Evolutionary conservation across 2,888 invertebrate genomes (phyloP), one percentile per base, ranked within the genome.

Genomic region (Alsophila aescularia): DNA sequence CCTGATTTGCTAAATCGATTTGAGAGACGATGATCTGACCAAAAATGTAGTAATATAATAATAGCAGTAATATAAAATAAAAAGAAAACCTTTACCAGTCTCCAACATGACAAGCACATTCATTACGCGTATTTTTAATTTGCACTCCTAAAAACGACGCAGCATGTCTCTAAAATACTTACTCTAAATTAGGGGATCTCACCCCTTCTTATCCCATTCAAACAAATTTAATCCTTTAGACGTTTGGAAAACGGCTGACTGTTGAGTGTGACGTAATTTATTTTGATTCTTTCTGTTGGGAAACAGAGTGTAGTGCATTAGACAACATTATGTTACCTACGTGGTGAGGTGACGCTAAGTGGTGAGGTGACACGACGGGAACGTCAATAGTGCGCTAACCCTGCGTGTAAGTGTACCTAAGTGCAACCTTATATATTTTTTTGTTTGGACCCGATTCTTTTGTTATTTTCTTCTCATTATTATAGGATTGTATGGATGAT

Each of bases 51-150:
- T n/a, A n/a, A n/a, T n/a, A n/a, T n/a, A n/a, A n/a, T n/a, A n/a
- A n/a, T n/a, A 9, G 6, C 39, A 10, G 18, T 29, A n/a, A 13
- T 8, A 10, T 44, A 34, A 27, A 45, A 6, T 36, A 49, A 14
- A 43, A 32, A 54, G 60, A 58, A 51, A 34, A 65, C 76, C n/a
- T 32, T 2, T 71, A 69, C 68, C 69, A 76, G 73, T 32, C 34
- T 29, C 35, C 1, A 7, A 41, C 16, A 32, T 15, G 44, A 45
- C 40, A 41, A 36, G 35, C 35, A 4, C 39, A 35, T 55, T 35
- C 34, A 50, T 49, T 49, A 40, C 70, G 70, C 65, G 70, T 64
- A 68, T 74, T 81, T 85, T 76, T 82, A 80, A 85, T 83, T 83
- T 79, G 75, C 67, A 77, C 79, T 73, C 72, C 68, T 61, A 70